Conservation (phyloP, 2,888 invertebrate genomes). For the Cheilosia urbana region DNA sequence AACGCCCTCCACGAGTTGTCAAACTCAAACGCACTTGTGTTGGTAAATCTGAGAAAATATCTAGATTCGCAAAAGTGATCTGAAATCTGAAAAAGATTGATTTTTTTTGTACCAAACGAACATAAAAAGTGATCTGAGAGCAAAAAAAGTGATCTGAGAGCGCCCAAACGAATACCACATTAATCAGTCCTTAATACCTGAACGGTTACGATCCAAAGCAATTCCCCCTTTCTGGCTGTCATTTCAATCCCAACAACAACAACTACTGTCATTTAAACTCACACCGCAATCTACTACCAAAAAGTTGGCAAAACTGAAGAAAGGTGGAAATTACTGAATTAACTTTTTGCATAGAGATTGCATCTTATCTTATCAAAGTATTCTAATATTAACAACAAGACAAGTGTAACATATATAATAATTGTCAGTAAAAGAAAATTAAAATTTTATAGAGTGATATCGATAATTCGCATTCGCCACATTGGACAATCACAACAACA, state of each 20-base stretch:
- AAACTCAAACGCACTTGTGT: too few species aligned
- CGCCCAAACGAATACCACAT: too few species aligned
- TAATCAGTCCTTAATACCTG: too few species aligned
- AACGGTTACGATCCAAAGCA: conserved; percentile 23
- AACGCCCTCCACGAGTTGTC: too few species aligned
- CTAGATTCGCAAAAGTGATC: too few species aligned
- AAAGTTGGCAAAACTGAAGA: conserved; percentile 20
- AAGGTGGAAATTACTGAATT: conserved; percentile 9
- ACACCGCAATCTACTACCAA: not conserved
- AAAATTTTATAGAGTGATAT: conserved; percentile 19
- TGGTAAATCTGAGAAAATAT: too few species aligned
- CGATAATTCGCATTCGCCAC: conserved; percentile 3
- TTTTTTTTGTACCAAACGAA: too few species aligned
- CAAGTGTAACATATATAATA: not conserved
- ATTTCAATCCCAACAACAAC: conserved; percentile 15
- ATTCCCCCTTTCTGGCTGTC: conserved; percentile 39
- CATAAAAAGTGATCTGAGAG: too few species aligned
- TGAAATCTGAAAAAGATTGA: too few species aligned
- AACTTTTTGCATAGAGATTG: not conserved
- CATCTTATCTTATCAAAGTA: not conserved
- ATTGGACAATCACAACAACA: conserved; percentile 9
- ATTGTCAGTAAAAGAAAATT: conserved; percentile 8
- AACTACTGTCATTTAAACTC: conserved; percentile 9
- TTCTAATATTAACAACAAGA: not conserved
- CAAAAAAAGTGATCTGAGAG: too few species aligned